Conservation (phyloP, 2,113 vertebrate genomes). For the Larimichthys polyactis region DNA sequence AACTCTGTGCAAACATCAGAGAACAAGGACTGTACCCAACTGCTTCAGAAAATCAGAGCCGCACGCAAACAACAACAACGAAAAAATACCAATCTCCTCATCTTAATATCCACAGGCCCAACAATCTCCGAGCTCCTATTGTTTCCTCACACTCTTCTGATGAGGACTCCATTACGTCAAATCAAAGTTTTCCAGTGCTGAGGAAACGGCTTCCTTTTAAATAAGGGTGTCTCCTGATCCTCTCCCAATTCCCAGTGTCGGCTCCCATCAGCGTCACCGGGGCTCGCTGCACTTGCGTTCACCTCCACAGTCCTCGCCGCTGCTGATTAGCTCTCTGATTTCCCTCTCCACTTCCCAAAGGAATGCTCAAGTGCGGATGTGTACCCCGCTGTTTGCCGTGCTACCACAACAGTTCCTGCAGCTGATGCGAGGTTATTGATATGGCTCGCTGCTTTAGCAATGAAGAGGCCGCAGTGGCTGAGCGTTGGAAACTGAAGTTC, state of each 20-base stretch:
- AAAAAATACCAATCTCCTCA: constrained; percentile 5
- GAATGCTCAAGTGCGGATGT: constrained; percentile 54
- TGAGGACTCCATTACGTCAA: constrained; percentile 74
- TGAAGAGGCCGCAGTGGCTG: constrained; percentile 22
- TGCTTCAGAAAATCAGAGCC: constrained; percentile 44
- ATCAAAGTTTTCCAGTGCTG: constrained; percentile 74
- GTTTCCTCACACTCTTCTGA: constrained; percentile 28
- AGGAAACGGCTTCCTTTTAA: constrained; percentile 73
- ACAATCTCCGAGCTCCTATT: constrained; percentile 33
- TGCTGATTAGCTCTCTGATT: constrained; percentile 75
- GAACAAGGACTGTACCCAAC: constrained; percentile 59
- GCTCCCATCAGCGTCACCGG: constrained; percentile 76
- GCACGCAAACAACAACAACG: constrained; percentile 18
- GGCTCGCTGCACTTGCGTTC: constrained; percentile 59
- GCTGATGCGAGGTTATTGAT: constrained; percentile 62
- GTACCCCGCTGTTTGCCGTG: constrained; percentile 56
- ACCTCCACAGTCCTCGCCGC: constrained; percentile 62
- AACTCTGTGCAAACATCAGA: constrained; percentile 75
- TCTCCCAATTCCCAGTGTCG: constrained; percentile 73
- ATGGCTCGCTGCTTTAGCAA: constrained; percentile 33
- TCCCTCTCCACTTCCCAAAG: constrained; percentile 57
- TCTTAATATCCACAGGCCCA: constrained; percentile 24
- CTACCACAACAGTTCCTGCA: constrained; percentile 56
- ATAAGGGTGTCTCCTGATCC: constrained; percentile 73
- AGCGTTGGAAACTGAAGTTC: neutral